Conservation (phyloP, 2,888 invertebrate genomes). For the Aquatica leii region DNA sequence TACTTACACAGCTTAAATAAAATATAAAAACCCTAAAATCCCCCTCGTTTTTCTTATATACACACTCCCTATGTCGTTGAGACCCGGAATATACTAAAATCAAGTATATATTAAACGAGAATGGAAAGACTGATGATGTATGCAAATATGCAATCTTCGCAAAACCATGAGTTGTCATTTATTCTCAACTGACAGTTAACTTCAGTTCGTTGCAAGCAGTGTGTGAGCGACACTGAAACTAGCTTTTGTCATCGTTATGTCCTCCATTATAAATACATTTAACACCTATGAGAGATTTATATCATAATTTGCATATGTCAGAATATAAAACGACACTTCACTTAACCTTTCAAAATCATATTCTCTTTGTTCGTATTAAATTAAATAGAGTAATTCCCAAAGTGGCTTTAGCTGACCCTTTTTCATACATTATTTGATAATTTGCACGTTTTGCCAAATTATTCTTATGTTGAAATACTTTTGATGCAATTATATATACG, state of each 20-base stretch:
- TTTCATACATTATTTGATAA: background rate
- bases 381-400: conserved; percentile 6
- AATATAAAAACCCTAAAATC: background rate
- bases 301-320: conserved; percentile 35
- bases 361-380: conserved; percentile 22
- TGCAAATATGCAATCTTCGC: conserved; percentile 34
- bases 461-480: background rate
- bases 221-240: conserved; percentile 28
- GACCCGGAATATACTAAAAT: background rate
- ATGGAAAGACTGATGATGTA: conserved; percentile 34
- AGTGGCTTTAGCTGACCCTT: background rate
- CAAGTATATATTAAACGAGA: conserved; percentile 22
- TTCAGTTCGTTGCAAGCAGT: conserved; percentile 22
- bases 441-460: background rate
- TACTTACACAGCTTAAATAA: no score
- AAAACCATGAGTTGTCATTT: conserved; percentile 27
- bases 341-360: conserved; percentile 20
- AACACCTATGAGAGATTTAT: conserved; percentile 31
- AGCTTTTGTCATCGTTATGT: conserved; percentile 30
- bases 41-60: background rate
- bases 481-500: background rate
- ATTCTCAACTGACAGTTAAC: conserved; percentile 31
- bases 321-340: conserved; percentile 24
- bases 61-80: background rate
- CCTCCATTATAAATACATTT: conserved; percentile 29